A percentile compares a stretch with the other conserved stretches of the same genome.
Evolutionary conservation across 2,113 vertebrate species (phyloP).

Genomic region (Indicator indicator): DNA sequence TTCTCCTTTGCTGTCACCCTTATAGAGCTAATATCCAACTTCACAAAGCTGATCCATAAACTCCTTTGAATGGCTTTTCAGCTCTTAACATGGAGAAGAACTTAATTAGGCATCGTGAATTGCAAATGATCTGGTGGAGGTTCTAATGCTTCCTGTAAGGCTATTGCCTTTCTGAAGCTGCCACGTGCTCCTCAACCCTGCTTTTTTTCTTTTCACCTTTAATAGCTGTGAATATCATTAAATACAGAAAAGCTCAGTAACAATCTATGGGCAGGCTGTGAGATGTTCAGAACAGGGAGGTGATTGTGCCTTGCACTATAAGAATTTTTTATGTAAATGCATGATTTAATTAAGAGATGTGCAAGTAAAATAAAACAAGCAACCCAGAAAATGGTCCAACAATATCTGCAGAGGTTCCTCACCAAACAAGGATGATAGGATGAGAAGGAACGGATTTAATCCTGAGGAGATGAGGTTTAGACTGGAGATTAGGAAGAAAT

Average conservation of each 20-base stretch:
- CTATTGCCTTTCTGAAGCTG: neutral
- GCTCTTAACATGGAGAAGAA: neutral
- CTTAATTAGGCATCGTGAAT: slow-evolving; percentile 1
- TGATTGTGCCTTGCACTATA: neutral
- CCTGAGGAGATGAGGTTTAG: too few relatives aligned
- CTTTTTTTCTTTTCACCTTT: neutral
- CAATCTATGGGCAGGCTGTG: neutral
- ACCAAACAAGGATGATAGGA: neutral
- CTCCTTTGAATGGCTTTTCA: neutral
- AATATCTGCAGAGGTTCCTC: neutral
- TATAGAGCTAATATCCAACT: neutral
- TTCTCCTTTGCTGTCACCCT: neutral
- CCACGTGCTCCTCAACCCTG: neutral
- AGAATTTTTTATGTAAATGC: neutral
- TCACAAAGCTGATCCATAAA: neutral
- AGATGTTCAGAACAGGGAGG: neutral
- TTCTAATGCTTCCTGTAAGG: neutral
- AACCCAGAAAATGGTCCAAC: neutral
- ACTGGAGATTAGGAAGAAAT: too few relatives aligned
- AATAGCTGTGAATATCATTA: neutral
- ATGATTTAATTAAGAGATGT: neutral
- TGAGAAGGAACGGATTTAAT: too few relatives aligned
- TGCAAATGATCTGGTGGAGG: neutral
- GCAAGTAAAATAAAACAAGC: neutral
- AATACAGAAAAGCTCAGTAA: neutral